Evolutionary conservation across 1,140 invertebrate genomes (phyloP).

Genomic region (Lasaia peninsularis): DNA sequence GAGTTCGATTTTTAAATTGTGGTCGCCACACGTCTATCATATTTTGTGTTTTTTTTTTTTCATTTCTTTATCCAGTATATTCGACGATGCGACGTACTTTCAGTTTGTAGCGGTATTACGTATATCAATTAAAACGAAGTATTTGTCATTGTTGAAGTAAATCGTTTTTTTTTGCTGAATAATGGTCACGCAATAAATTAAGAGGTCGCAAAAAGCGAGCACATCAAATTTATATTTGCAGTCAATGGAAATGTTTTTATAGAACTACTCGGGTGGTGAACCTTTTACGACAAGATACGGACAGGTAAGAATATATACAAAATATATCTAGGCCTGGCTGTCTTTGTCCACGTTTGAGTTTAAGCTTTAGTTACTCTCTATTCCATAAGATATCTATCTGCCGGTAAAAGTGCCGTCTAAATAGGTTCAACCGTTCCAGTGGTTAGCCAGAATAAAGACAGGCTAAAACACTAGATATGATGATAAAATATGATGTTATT

Average conservation of each 20-base stretch:
- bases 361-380: too few species aligned
- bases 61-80: neutral
- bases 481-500: too few species aligned
- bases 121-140: slow-evolving; percentile 2
- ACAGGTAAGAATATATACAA: too few species aligned
- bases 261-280: neutral
- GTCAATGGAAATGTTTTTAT: neutral
- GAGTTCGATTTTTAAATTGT: neutral
- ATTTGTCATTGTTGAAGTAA: neutral
- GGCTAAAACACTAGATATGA: too few species aligned
- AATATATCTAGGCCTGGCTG: too few species aligned
- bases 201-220: neutral
- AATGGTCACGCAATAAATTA: slow-evolving; percentile 9
- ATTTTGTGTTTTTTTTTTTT: neutral
- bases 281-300: too few species aligned
- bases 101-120: slow-evolving; percentile 1
- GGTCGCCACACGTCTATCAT: neutral
- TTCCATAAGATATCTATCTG: too few species aligned
- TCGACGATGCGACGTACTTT: neutral
- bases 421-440: too few species aligned
- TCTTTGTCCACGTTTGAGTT: too few species aligned
- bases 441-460: too few species aligned
- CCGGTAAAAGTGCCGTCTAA: too few species aligned
- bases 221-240: neutral
- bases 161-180: slow-evolving; percentile 1